These are phyloP conservation scores for Mionectes macconnelli DNA, from an alignment of 2,113 vertebrate species.

Conservation along the genomic window DNA sequence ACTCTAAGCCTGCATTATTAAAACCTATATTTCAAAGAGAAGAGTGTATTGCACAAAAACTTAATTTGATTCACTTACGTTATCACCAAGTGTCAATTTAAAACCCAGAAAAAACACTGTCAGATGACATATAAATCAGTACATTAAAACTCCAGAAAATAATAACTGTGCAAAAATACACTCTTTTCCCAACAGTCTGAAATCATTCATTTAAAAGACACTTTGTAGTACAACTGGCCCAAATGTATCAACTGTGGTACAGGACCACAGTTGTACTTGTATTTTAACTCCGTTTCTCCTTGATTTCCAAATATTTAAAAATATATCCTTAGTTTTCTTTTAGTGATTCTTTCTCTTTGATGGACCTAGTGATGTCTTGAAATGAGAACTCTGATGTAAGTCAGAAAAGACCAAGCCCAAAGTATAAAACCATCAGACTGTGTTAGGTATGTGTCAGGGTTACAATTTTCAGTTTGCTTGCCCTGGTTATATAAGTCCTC, in stretches of 20 bases:
- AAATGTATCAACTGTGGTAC: not conserved
- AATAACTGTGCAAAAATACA: not conserved
- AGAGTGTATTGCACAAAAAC: not conserved
- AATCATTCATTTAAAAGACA: not conserved
- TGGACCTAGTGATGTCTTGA: not conserved
- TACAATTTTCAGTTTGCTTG: not conserved
- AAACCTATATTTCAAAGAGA: not conserved
- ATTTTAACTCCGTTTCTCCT: not conserved
- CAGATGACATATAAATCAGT: not conserved
- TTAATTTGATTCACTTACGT: not conserved
- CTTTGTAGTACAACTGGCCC: not conserved
- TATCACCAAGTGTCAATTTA: not conserved
- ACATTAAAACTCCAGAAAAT: not conserved
- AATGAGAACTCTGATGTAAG: rapidly evolving
- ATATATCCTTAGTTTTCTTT: not conserved
- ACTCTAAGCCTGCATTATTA: not conserved
- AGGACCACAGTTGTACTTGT: not conserved
- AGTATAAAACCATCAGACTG: not conserved
- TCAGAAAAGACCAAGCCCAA: not conserved
- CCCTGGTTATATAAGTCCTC: not conserved
- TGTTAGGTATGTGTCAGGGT: not conserved
- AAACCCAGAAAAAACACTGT: not conserved
- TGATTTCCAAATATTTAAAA: not conserved
- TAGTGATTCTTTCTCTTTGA: not conserved
- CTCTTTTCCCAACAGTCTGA: not conserved